A percentile compares a stretch with the other conserved stretches of the same genome.
phyloP scores from a whole-genome alignment of 2,888 invertebrate species.

The Polyommatus iphigenia region DNA sequence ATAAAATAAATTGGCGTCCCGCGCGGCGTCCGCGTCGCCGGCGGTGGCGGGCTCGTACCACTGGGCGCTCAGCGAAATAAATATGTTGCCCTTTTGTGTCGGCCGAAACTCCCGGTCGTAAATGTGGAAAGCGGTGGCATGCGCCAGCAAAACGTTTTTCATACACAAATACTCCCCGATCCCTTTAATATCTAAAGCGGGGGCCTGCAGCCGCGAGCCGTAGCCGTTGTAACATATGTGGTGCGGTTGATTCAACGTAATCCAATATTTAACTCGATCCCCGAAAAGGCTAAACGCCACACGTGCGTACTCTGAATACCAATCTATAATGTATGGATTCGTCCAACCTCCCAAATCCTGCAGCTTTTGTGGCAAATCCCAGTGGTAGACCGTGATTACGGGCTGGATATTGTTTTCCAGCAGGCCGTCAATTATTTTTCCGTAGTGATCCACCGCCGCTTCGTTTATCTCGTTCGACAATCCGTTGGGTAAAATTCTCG shows the following conservation, averaged over 20 bases:
- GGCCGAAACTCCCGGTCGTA: conserved; percentile 54
- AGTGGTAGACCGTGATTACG: conserved; percentile 69
- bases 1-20: conserved; percentile 69
- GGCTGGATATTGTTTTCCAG: conserved; percentile 77
- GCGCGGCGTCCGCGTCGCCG: conserved; percentile 62
- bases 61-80: conserved; percentile 75
- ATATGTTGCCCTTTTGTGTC: conserved; percentile 55
- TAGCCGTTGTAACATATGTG: conserved; percentile 62
- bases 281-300: conserved; percentile 60
- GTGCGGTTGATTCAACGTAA: conserved; percentile 79
- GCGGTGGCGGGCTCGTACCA: conserved; percentile 70
- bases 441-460: conserved; percentile 49
- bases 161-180: conserved; percentile 68
- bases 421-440: conserved; percentile 71
- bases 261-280: conserved; percentile 72
- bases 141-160: conserved; percentile 73
- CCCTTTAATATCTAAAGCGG: conserved; percentile 55
- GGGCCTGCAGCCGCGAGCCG: conserved; percentile 49
- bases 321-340: conserved; percentile 58
- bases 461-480: conserved; percentile 70
- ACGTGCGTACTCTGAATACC: conserved; percentile 64
- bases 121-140: conserved; percentile 64
- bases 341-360: conserved; percentile 66
- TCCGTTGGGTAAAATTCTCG: conserved; percentile 79
- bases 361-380: conserved; percentile 59